Conservation (phyloP, 2,797 vertebrate species). For the Oryzias sinensis region DNA sequence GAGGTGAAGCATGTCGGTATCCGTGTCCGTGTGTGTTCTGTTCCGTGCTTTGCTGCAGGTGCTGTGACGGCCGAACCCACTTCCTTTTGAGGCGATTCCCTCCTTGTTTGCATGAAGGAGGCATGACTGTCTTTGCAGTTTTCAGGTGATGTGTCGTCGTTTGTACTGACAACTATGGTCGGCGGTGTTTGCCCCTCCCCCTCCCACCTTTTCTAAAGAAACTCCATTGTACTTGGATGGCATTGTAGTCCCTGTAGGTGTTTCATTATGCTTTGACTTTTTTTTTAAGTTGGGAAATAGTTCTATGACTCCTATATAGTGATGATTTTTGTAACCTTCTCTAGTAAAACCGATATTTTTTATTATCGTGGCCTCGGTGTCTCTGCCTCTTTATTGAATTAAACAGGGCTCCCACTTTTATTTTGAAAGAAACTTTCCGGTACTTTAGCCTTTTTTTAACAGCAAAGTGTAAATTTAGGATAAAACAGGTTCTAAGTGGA, state of each 20-base stretch:
- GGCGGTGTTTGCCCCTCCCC: slow-evolving; percentile 80
- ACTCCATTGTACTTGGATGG: slow-evolving; percentile 80
- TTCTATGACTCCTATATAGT: slow-evolving; percentile 83
- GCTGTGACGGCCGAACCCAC: slow-evolving; percentile 68
- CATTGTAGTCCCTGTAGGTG: slow-evolving; percentile 82
- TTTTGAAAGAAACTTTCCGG: no score
- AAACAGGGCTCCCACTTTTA: no score
- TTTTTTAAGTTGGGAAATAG: slow-evolving; percentile 78
- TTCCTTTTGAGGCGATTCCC: slow-evolving; percentile 80
- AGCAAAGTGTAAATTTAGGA: no score
- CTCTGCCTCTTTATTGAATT: slow-evolving; percentile 77
- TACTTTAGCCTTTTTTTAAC: no score
- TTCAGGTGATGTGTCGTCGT: slow-evolving; percentile 96
- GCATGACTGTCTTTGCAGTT: slow-evolving; percentile 83
- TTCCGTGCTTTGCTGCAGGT: slow-evolving; percentile 73
- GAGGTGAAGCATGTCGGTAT: slow-evolving; percentile 82
- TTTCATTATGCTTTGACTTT: slow-evolving; percentile 79
- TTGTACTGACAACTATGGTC: slow-evolving; percentile 89
- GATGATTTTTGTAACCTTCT: slow-evolving; percentile 99
- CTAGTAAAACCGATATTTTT: slow-evolving; percentile 99
- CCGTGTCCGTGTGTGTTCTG: slow-evolving; percentile 81
- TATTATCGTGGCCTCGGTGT: slow-evolving; percentile 93
- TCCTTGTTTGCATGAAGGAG: slow-evolving; percentile 96
- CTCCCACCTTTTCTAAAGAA: slow-evolving; percentile 71
- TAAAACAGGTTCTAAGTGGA: no score